A percentile compares a stretch with the other conserved stretches of the same genome.
These are phyloP conservation scores for Takifugu flavidus DNA, from an alignment of 2,113 vertebrate genomes.

Conservation along the genomic window DNA sequence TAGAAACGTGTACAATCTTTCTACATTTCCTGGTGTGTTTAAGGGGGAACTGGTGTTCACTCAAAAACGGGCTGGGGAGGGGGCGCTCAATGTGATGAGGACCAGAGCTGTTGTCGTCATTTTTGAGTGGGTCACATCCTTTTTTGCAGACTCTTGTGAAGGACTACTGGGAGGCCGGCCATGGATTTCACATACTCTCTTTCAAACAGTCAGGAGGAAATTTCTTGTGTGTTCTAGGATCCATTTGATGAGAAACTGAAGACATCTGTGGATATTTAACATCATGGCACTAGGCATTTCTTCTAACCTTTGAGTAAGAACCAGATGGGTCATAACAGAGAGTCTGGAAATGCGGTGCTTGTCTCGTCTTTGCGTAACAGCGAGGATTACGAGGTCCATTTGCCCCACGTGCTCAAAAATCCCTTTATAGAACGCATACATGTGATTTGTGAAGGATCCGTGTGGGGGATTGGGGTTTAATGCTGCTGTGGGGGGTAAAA, in stretches of 20 bases:
- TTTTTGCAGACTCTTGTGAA: conserved; percentile 6
- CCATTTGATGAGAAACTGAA: conserved; percentile 29
- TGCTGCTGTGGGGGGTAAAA: conserved; percentile 5
- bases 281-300: conserved; percentile 10
- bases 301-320: conserved; percentile 35
- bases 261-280: conserved; percentile 10
- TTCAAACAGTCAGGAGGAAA: conserved; percentile 13
- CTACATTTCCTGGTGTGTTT: conserved; percentile 38
- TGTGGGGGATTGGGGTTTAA: conserved; percentile 15
- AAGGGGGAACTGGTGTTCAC: conserved; percentile 55
- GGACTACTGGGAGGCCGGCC: conserved; percentile 31
- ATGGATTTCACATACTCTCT: conserved; percentile 6
- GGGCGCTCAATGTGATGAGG: conserved; percentile 44
- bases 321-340: not conserved
- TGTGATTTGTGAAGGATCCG: conserved; percentile 37
- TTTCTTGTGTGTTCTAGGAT: conserved; percentile 11
- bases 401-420: conserved; percentile 48
- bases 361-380: conserved; percentile 24
- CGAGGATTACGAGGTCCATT: conserved; percentile 9
- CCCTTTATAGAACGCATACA: conserved; percentile 39
- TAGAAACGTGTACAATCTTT: conserved; percentile 18
- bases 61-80: conserved; percentile 14
- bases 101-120: conserved; percentile 36
- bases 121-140: conserved; percentile 33
- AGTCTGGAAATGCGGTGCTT: conserved; percentile 31